Base-by-base conservation (phyloP, 1,140 invertebrate genomes). In the fruit fly (Drosophila melanogaster) region DNA sequence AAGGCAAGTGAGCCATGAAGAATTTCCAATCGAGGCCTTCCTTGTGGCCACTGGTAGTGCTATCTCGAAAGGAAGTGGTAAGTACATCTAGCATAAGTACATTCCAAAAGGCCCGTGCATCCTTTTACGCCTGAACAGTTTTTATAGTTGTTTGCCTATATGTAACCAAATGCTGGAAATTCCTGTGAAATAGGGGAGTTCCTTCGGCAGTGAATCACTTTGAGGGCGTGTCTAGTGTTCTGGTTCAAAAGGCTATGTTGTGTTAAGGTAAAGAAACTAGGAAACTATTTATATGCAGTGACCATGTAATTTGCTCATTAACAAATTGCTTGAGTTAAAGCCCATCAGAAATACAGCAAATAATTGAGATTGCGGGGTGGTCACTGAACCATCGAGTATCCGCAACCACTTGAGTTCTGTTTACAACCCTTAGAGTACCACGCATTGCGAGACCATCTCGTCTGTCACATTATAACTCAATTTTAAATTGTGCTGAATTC, bases 121-220 rank as follows among this genome's bases (percentile, higher is more conserved):
- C 84, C 84, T 89, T 89, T 71, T 80, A 89, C 77, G 84, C 84
- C 56, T 90, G 61, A 90, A 65, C 77, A 77, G 77, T 84, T 89
- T 89, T 90, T 71, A 89, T 77, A 60, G 73, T 49, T 70, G 66
- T 67, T 79, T 58, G 65, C 51, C 58, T 81, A 66, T 55, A 71
- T 44, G 41, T 30, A 46, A 24, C 46, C 26, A 56, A 47, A 58
- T 55, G 44, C 44, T 64, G 4, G 12, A 50, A 56, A 62, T 67
- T 80, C 46, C 17, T 49, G 17, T 44, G 46, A 61, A 46, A 53
- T 26, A 50, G 41, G 26, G 59, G 37, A 53, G 50, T 65, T 62
- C 37, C 35, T 55, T 6, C 10, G 22, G 24, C 43, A 40, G 62
- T 69, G 55, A 67, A 69, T 71, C 59, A 77, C 58, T 72, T 56